These are phyloP conservation scores for Belonocnema kinseyi DNA, from an alignment of 1,140 invertebrate genomes.

Conservation along the genomic window DNA sequence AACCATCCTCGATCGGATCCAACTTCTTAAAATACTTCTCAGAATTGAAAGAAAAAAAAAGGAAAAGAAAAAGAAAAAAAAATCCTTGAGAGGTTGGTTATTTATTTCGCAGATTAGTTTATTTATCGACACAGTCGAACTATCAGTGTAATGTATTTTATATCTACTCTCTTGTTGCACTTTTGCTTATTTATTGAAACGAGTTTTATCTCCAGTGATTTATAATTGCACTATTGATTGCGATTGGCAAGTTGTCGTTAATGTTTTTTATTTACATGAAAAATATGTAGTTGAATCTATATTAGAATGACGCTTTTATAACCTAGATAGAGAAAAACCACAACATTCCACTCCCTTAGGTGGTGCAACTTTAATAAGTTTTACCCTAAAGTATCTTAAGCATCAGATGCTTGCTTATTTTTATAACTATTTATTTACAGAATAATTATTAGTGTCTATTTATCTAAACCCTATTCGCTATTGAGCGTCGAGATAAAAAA, in stretches of 20 bases:
- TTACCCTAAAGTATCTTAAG: constrained; percentile 66
- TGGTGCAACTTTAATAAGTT: constrained; percentile 71
- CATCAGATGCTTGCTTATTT: constrained; percentile 73
- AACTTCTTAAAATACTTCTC: background rate
- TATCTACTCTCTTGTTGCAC: constrained; percentile 70
- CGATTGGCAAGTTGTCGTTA: constrained; percentile 66
- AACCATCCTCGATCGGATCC: constrained; percentile 41
- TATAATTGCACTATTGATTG: constrained; percentile 66
- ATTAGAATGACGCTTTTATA: constrained; percentile 70
- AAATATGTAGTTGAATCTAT: constrained; percentile 63
- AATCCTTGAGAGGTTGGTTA: constrained; percentile 49
- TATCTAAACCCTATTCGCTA: constrained; percentile 3
- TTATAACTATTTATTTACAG: constrained; percentile 75
- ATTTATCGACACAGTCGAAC: constrained; percentile 34
- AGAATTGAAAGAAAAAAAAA: background rate
- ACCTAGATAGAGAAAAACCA: constrained; percentile 67
- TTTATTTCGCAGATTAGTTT: constrained; percentile 59
- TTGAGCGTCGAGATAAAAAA: constrained; percentile 11
- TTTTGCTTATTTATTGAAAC: constrained; percentile 72
- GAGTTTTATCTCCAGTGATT: constrained; percentile 56
- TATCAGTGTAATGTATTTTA: constrained; percentile 56
- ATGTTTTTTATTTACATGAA: constrained; percentile 60
- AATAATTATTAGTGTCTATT: constrained; percentile 57
- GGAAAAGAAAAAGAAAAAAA: too few species aligned
- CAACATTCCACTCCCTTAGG: constrained; percentile 72